phyloP scores from a whole-genome alignment of 2,113 vertebrate genomes.

The Phylloscopus trochilus region DNA sequence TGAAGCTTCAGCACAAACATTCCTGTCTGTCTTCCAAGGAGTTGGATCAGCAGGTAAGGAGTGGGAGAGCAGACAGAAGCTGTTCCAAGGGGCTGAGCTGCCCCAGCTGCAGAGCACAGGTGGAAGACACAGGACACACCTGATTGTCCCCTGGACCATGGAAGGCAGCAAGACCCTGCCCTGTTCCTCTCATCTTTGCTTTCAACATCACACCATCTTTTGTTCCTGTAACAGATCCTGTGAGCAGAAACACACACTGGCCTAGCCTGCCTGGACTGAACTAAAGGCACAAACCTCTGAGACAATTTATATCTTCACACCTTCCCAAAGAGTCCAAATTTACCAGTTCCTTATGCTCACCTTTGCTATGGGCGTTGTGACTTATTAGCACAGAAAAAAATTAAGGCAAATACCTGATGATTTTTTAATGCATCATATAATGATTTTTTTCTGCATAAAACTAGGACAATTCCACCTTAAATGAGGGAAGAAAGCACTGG shows the following conservation, averaged over 20 bases:
- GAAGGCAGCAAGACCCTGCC: not conserved
- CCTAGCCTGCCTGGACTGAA: not conserved
- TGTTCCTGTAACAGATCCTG: not conserved
- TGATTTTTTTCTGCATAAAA: not conserved
- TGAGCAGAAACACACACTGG: not conserved
- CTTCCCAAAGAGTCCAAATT: not conserved
- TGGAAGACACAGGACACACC: not conserved
- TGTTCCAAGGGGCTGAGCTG: not conserved
- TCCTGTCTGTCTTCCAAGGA: not conserved
- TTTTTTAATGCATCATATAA: not conserved
- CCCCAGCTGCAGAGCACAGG: not conserved
- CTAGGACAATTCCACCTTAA: not conserved
- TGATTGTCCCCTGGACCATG: not conserved
- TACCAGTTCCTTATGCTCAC: not conserved
- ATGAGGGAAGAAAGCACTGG: not conserved
- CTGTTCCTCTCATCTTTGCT: not conserved
- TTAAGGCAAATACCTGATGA: not conserved
- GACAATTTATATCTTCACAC: not conserved
- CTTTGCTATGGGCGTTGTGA: not conserved
- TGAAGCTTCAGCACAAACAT: not conserved
- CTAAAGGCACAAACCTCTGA: not conserved
- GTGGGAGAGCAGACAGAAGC: not conserved
- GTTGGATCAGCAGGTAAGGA: not conserved
- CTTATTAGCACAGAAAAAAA: not conserved
- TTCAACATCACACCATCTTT: not conserved